Base-by-base conservation (phyloP, 1,140 invertebrate genomes). In the Camponotus floridanus region DNA sequence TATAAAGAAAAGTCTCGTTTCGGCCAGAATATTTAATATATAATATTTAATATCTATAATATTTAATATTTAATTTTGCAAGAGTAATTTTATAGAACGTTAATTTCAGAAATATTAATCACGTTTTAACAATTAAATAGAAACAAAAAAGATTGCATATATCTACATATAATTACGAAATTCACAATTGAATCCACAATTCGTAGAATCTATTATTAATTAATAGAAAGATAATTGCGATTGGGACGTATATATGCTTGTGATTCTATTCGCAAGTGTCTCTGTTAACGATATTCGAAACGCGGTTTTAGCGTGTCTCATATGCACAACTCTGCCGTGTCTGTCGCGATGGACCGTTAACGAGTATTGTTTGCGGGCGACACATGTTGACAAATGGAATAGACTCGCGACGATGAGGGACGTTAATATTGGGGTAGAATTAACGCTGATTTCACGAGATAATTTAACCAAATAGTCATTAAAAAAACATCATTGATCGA, bases 401-500 rank as follows among this genome's bases (percentile, higher is more conserved):
- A 84, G 64, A 87, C 70, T 45, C 21, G 57, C 57, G 59, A 42
- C 64, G 59, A 42, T 45, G 71, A 45, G 65, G 67, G 59, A 85
- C 86, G 71, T 88, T 88, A 87, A 85, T 88, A 88, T 88, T 48
- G 48, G 85, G 68, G 59, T 45, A 42, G 65, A 70, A 87, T 76
- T 76, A 55, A 51, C 71, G 45, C 39, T 81, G 68, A 87, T 81
- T 87, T 68, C 51, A 45, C 31, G 68, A 70, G 13, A 48, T 31
- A 39, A 86, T 81, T 42, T 26, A 11, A 13, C 18, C 55, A 70
- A 83, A 70, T 74, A 36, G 55, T 13, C 55, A 36, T 18, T 73
- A 57, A 73, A 73, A 73, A 73, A 48, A 71, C 48, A 15, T 68
- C 45, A 45, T 59, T 26, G 39, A 36, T 33, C 55, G 21, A 33